Percentiles rank a stretch among this genome's conserved stretches.
phyloP scores from a whole-genome alignment of 2,797 vertebrate species.

The Acanthopagrus latus region DNA sequence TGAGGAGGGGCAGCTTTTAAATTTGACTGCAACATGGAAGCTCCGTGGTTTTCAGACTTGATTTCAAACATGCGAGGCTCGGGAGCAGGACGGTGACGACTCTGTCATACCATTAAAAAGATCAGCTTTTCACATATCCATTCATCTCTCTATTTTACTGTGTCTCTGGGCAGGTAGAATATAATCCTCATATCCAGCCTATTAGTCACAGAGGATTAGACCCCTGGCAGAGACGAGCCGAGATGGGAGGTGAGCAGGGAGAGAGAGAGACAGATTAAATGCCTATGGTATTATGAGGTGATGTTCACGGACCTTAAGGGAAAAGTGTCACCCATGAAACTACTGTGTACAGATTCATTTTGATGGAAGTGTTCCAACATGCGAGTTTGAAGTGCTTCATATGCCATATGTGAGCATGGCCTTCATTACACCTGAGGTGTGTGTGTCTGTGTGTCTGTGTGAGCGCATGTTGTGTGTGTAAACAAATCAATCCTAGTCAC shows the following conservation, averaged over 20 bases:
- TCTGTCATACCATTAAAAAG: slow-evolving; percentile 54
- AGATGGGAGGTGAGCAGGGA: slow-evolving; percentile 65
- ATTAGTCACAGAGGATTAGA: slow-evolving; percentile 81
- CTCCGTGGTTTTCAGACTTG: slow-evolving; percentile 13
- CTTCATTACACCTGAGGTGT: not conserved
- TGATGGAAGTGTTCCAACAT: slow-evolving; percentile 10
- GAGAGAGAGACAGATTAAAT: slow-evolving; percentile 69
- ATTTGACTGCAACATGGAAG: slow-evolving; percentile 15
- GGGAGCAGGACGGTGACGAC: slow-evolving; percentile 16
- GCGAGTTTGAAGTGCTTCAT: not conserved
- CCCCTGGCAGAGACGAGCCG: slow-evolving; percentile 54
- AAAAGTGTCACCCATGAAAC: slow-evolving; percentile 37
- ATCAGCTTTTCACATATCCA: slow-evolving; percentile 64
- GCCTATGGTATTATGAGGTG: slow-evolving; percentile 55
- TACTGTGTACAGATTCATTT: slow-evolving; percentile 7
- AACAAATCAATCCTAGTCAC: slow-evolving; percentile 28
- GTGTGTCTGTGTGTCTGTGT: not conserved
- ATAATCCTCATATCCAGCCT: slow-evolving; percentile 74
- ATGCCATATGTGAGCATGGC: not conserved
- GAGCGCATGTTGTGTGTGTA: slow-evolving; percentile 20
- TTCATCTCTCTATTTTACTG: slow-evolving; percentile 59
- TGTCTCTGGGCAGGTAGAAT: slow-evolving; percentile 72
- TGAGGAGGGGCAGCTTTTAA: not conserved
- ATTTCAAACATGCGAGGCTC: slow-evolving; percentile 26
- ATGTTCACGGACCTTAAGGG: slow-evolving; percentile 40